These are phyloP conservation scores for Trigoniulus corallinus DNA, from an alignment of 1,140 invertebrate genomes.

Conservation along the genomic window DNA sequence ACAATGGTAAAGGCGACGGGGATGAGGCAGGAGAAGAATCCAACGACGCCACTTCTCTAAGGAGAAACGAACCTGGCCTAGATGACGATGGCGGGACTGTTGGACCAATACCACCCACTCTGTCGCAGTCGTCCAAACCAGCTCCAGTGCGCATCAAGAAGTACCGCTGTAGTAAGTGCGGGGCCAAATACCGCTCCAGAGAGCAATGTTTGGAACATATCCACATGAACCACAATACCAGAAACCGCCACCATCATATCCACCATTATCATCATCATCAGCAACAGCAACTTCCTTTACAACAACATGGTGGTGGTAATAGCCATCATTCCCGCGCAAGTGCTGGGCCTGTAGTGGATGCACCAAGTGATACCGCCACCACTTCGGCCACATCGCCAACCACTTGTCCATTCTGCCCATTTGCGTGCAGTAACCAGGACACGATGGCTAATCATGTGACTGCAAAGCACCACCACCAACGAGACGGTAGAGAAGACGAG, in stretches of 20 bases:
- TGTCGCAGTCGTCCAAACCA: not conserved
- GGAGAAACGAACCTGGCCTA: conserved; percentile 4
- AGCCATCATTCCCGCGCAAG: not conserved
- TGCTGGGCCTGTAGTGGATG: no score
- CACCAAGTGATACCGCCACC: no score
- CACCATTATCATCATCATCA: no score
- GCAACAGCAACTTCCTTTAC: no score
- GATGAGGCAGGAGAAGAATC: conserved; percentile 2
- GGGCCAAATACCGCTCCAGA: conserved; percentile 25
- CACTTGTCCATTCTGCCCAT: not conserved
- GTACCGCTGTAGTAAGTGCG: conserved; percentile 32
- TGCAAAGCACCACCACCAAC: not conserved
- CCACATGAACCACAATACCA: conserved; percentile 21
- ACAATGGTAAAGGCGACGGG: not conserved
- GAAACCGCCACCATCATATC: conserved; percentile 3
- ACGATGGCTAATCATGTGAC: not conserved
- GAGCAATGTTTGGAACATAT: conserved; percentile 26
- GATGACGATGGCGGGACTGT: conserved; percentile 2
- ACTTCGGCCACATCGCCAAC: not conserved
- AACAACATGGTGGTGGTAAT: no score
- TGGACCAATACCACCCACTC: not conserved
- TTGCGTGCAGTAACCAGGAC: not conserved
- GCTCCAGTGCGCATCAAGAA: conserved; percentile 13
- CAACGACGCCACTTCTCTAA: conserved; percentile 3
- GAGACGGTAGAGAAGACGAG: not conserved